Evolutionary conservation across 2,113 vertebrate genomes (phyloP).

Genomic region (Lipotes vexillifer): DNA sequence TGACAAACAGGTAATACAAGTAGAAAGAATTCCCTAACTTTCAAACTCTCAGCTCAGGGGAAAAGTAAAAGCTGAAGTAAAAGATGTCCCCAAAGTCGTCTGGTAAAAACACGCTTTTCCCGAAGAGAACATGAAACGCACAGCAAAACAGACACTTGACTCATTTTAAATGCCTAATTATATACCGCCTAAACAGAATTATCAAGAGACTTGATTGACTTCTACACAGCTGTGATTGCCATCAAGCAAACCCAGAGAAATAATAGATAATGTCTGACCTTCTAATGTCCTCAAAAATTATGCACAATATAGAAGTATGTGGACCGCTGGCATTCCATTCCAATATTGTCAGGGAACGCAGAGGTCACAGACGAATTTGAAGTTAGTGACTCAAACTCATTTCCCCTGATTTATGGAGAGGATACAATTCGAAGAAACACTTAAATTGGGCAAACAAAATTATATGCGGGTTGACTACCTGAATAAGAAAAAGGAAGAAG

Average conservation of each 20-base stretch:
- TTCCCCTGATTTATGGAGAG: background rate
- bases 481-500: background rate
- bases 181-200: constrained; percentile 48
- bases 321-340: background rate
- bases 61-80: constrained; percentile 19
- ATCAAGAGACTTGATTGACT: constrained; percentile 66
- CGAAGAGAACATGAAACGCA: constrained; percentile 47
- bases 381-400: constrained; percentile 8
- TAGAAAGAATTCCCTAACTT: constrained; percentile 61
- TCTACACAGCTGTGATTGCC: constrained; percentile 53
- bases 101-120: constrained; percentile 52
- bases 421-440: background rate
- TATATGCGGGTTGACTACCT: background rate
- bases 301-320: background rate
- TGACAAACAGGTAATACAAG: constrained; percentile 71
- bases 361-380: constrained; percentile 9
- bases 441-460: constrained; percentile 8
- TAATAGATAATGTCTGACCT: constrained; percentile 62
- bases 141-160: constrained; percentile 51
- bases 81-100: constrained; percentile 49
- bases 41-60: constrained; percentile 22
- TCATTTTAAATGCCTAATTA: constrained; percentile 63
- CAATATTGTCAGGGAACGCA: background rate
- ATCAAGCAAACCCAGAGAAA: constrained; percentile 49
- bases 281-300: constrained; percentile 53